phyloP scores from a whole-genome alignment of 1,140 invertebrate genomes.

The Ptiloglossa arizonensis region DNA sequence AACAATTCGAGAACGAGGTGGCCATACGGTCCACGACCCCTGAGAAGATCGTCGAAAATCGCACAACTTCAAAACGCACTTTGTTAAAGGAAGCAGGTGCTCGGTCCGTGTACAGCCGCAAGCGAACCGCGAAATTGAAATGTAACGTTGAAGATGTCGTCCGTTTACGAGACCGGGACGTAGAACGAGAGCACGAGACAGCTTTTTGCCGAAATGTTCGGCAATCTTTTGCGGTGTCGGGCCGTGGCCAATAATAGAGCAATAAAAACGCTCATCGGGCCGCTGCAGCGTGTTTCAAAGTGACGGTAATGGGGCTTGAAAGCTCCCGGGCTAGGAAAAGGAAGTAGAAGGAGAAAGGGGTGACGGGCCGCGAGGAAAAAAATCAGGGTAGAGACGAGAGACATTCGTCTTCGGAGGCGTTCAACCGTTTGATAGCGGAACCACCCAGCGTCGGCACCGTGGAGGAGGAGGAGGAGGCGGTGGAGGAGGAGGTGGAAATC shows the following conservation, averaged over 20 bases:
- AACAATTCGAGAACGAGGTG: too few relatives aligned
- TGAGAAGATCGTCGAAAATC: too few relatives aligned
- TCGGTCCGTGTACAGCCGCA: too few relatives aligned
- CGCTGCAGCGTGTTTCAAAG: constrained; percentile 63
- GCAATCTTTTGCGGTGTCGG: constrained; percentile 51
- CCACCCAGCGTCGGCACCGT: constrained; percentile 37
- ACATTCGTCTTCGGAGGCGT: constrained; percentile 72
- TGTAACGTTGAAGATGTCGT: neutral
- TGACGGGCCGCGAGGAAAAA: constrained; percentile 36
- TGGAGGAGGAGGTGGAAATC: constrained; percentile 53
- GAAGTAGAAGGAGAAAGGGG: constrained; percentile 35
- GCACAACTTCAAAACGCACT: too few relatives aligned
- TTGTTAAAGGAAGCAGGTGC: too few relatives aligned
- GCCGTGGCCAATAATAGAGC: constrained; percentile 64
- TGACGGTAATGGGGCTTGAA: constrained; percentile 73
- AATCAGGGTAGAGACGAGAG: constrained; percentile 49
- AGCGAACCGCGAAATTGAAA: too few relatives aligned
- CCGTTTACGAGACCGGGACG: neutral
- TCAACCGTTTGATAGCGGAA: constrained; percentile 74
- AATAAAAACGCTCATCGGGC: constrained; percentile 63
- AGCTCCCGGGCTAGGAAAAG: constrained; percentile 56
- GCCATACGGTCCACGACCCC: too few relatives aligned
- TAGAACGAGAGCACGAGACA: constrained; percentile 41
- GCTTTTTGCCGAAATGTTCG: constrained; percentile 49
- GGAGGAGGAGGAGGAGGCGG: constrained; percentile 37